Conservation (phyloP, 1,140 invertebrate genomes). For the Chrysoperla carnea region DNA sequence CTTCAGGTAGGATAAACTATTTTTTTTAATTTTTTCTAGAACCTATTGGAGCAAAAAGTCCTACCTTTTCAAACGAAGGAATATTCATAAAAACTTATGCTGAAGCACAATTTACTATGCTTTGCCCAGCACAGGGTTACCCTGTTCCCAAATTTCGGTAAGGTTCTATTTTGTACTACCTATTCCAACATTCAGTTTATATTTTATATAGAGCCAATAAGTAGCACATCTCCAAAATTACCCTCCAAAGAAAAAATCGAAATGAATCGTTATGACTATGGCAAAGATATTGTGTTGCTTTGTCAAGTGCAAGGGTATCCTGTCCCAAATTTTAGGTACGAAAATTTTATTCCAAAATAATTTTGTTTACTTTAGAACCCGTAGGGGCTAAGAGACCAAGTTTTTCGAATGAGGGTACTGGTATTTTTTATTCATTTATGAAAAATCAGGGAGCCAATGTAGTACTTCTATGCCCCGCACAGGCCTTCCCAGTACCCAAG, state of each 20-base stretch:
- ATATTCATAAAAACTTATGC: no score
- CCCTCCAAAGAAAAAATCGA: constrained; percentile 18
- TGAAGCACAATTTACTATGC: constrained; percentile 21
- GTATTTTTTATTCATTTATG: no score
- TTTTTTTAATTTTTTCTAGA: background rate
- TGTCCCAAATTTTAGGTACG: constrained; percentile 43
- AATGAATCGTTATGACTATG: constrained; percentile 12
- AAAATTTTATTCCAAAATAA: background rate
- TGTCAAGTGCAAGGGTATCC: constrained; percentile 52
- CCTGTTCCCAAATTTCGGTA: constrained; percentile 33
- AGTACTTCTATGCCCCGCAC: constrained; percentile 32
- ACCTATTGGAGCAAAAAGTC: background rate
- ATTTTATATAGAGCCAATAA: constrained; percentile 38
- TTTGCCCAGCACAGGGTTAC: constrained; percentile 39
- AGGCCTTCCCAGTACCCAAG: constrained; percentile 34
- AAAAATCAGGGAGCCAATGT: no score
- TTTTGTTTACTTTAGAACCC: constrained; percentile 32
- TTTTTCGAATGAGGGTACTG: constrained; percentile 30
- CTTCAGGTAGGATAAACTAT: constrained; percentile 31
- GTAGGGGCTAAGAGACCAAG: constrained; percentile 46
- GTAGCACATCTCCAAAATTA: constrained; percentile 50
- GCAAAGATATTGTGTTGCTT: constrained; percentile 23
- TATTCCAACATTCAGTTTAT: constrained; percentile 7
- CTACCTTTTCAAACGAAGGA: no score
- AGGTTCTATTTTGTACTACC: constrained; percentile 3